Base-by-base conservation (phyloP, 2,797 vertebrate genomes). In the Coranthus polyacanthus region DNA sequence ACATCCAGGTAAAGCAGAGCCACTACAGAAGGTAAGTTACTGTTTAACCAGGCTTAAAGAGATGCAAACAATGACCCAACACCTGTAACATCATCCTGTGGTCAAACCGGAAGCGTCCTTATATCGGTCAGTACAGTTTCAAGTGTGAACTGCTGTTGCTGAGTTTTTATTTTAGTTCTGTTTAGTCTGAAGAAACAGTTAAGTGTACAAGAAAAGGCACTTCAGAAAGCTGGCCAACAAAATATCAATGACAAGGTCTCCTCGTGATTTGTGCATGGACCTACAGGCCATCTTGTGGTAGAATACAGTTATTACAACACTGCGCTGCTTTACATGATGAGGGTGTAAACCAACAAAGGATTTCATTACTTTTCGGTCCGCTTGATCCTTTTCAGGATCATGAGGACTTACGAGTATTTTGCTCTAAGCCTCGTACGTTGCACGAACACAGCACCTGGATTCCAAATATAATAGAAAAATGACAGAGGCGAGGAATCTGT, bases 201-300 rank as follows among this genome's bases (percentile, higher is more conserved):
- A 16, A 34, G 7, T 37, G 18, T 26, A 22, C 46, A 0, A 4
- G 2, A 22, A 4, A 22, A 44, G 2, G 26, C 29, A 16, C 43
- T 6, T 52, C 11, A 61, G 18, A 57, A 22, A 56, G 17, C 49
- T 26, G 44, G 9, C 12, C 29, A 59, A 43, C n/a, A 50, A 41
- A 57, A 47, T 22, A 44, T 17, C 41, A 21, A 12, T 7, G 9
- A n/a, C 12, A 7, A 20, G 3, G 29, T 62, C n/a, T n/a, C 21
- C 1, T 54, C 18, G n/a, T 44, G 37, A 59, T 68, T 34, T 75
- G 6, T 57, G 9, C 59, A 12, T 46, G 81, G 18, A 42, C 15
- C 42, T 54, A 4, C 11, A 21, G 49, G 85, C 83, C 87, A 83
- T 69, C 87, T 75, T 41, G 85, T 88, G 89, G 88, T 51, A 11